phyloP scores from a whole-genome alignment of 2,113 vertebrate genomes.

The Tragelaphus imberbis region DNA sequence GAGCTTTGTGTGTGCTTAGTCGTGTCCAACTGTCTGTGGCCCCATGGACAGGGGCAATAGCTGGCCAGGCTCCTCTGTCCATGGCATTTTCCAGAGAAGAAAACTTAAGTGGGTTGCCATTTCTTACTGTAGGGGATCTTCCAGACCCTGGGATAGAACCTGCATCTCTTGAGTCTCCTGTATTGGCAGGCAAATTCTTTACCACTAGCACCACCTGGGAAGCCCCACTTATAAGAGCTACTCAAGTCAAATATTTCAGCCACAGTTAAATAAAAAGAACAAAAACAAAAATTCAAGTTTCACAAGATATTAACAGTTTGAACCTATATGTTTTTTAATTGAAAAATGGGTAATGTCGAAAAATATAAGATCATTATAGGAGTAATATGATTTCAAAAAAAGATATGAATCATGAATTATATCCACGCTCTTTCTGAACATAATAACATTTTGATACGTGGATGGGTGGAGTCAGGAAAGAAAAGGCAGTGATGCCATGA shows the following conservation, averaged over 20 bases:
- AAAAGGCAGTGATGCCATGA: neutral
- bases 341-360: neutral
- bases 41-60: neutral
- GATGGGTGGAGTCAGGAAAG: neutral
- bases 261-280: neutral
- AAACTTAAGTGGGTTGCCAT: neutral
- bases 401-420: neutral
- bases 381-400: neutral
- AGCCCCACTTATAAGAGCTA: neutral
- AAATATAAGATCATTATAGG: neutral
- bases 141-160: neutral
- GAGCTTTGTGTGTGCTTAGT: neutral
- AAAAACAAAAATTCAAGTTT: neutral
- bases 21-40: rapidly evolving
- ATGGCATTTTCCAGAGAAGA: neutral
- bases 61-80: neutral
- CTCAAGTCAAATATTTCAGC: neutral
- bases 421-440: neutral
- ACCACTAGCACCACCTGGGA: neutral
- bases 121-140: neutral
- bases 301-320: neutral
- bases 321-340: neutral
- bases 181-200: neutral
- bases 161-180: rapidly evolving
- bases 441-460: neutral